Evolutionary conservation across 2,888 invertebrate genomes (phyloP), one percentile per base, ranked within the genome.

Genomic region (Chymomyza caudatula): DNA sequence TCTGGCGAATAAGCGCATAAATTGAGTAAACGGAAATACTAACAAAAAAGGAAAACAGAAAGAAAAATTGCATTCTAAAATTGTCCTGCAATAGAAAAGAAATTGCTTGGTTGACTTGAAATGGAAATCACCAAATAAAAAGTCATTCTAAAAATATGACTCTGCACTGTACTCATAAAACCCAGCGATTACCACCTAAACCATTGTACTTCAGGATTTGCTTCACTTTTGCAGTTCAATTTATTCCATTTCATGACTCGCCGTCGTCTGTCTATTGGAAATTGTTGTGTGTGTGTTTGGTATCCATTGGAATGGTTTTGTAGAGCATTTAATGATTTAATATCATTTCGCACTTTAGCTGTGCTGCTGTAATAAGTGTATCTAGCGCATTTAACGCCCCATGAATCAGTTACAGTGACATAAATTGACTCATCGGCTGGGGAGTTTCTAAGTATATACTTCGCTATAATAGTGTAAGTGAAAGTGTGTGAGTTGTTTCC

Each of bases 391-490:
- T 47, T 47, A 47, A 47, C 47, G 47, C 47, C 15, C 17, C 19
- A 76, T 80, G 83, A 80, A 80, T 80, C 79, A 83, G 73, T 72
- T 67, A 13, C 68, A 22, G 69, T 59, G 78, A 72, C 79, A 78
- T 64, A 76, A 77, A 83, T 76, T 80, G 78, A 76, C 76, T 69
- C 64, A 66, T 74, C 68, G 51, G 8, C 51, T 63, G 76, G 65
- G 71, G 71, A 67, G 65, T 67, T 70, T 68, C 43, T 63, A 11
- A 37, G 29, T 37, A 11, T 37, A 37, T 37, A 11, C 11, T 11
- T 2, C 11, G 29, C 25, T 37, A 4, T 37, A 37, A 37, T 11
- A 37, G 29, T 37, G 11, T 11, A 37, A 37, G 29, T 37, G 11
- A 37, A 37, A 6, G 8, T 37, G 29, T 37, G 29, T n/a, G n/a